phyloP scores from a whole-genome alignment of 1,140 invertebrate genomes.

The Diploscapter pachys region DNA sequence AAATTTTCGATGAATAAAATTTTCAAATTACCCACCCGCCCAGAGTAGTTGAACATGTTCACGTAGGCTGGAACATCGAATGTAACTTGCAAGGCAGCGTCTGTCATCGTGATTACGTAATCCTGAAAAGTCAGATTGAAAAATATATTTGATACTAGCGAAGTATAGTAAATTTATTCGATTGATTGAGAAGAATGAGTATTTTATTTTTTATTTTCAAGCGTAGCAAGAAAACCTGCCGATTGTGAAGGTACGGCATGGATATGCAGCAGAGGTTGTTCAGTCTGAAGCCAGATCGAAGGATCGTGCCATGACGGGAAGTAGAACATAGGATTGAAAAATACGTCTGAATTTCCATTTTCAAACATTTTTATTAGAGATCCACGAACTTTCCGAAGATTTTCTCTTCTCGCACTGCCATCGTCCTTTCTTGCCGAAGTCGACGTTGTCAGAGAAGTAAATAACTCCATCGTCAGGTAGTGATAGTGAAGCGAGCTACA shows the following conservation, averaged over 20 bases:
- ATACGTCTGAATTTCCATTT: constrained; percentile 10
- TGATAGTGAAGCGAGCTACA: not conserved
- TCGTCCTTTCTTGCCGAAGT: constrained; percentile 1
- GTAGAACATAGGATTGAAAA: not conserved
- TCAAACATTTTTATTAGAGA: not conserved
- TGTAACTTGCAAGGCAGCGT: constrained; percentile 9
- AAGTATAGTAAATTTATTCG: not conserved
- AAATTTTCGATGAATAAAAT: not conserved
- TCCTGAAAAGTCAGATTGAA: constrained; percentile 4
- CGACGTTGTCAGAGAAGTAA: constrained; percentile 14
- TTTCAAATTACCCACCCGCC: constrained; percentile 2
- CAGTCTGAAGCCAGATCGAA: constrained; percentile 10
- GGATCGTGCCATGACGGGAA: constrained; percentile 10
- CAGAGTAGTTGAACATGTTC: constrained; percentile 2
- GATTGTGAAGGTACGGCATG: constrained; percentile 11
- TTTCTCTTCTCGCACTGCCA: constrained; percentile 20
- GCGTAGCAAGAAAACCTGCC: not conserved
- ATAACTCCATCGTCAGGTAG: constrained; percentile 15
- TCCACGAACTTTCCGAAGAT: constrained; percentile 9
- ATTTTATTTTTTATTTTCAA: too few relatives aligned
- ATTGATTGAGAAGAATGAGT: too few relatives aligned
- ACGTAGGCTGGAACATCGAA: constrained; percentile 9
- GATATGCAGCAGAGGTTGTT: constrained; percentile 16
- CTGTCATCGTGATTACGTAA: not conserved
- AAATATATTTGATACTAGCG: not conserved